Conservation (phyloP, 2,797 vertebrate species). For the Pangasius krempfi region DNA sequence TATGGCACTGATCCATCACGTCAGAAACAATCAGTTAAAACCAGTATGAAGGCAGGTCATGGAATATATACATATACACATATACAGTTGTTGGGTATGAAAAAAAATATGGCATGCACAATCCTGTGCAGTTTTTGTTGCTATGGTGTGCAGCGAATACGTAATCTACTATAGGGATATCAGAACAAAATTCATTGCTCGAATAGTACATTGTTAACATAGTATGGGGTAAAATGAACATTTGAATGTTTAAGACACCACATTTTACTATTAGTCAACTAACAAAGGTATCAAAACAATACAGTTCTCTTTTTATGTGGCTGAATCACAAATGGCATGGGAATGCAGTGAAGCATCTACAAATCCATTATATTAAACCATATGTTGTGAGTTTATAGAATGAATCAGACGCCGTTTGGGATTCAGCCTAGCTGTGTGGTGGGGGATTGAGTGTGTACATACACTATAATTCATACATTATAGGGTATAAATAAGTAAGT, state of each 20-base stretch:
- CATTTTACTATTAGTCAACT: not conserved
- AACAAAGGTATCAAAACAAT: not conserved
- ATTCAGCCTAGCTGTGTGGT: not conserved
- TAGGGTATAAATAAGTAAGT: not conserved
- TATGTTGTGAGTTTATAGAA: constrained; percentile 8
- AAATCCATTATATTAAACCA: constrained; percentile 6
- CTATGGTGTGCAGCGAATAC: not conserved
- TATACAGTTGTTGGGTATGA: not conserved
- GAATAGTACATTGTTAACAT: not conserved
- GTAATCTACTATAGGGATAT: not conserved
- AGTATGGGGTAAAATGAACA: not conserved
- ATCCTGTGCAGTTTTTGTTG: not conserved
- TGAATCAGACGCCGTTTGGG: constrained; percentile 10
- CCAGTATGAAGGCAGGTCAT: too few relatives aligned
- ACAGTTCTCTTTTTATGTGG: not conserved
- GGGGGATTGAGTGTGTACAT: not conserved
- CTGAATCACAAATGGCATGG: not conserved
- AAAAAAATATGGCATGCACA: not conserved
- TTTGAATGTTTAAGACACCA: not conserved
- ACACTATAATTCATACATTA: not conserved
- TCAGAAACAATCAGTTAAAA: not conserved
- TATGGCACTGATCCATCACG: not conserved
- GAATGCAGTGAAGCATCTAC: not conserved
- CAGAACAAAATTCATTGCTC: not conserved
- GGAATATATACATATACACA: not conserved